phyloP scores from a whole-genome alignment of 2,888 invertebrate genomes.

The Autographa pulchrina region DNA sequence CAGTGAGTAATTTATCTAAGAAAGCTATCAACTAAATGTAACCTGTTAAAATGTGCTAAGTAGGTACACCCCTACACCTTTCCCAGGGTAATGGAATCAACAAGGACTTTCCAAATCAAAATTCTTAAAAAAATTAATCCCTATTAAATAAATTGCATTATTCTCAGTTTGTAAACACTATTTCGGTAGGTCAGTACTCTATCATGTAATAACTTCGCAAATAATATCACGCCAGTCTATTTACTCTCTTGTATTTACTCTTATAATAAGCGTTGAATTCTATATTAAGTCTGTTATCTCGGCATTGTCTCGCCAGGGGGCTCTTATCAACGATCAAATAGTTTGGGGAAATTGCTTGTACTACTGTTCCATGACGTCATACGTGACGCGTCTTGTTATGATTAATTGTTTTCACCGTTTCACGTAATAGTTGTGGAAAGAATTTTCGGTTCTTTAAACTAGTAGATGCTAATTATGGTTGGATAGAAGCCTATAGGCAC shows the following conservation, averaged over 20 bases:
- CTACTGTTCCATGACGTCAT: constrained; percentile 37
- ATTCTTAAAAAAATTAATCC: not conserved
- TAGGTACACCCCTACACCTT: too few species aligned
- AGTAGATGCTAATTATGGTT: too few species aligned
- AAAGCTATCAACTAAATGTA: too few species aligned
- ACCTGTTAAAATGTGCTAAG: too few species aligned
- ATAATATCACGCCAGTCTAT: constrained; percentile 23
- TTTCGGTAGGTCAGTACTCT: constrained; percentile 30
- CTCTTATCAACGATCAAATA: constrained; percentile 43
- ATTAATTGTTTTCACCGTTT: constrained; percentile 13
- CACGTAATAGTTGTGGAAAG: not conserved
- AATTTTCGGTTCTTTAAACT: not conserved
- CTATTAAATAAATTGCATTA: too few species aligned
- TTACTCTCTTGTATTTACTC: constrained; percentile 25
- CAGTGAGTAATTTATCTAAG: too few species aligned
- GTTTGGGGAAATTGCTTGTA: constrained; percentile 27
- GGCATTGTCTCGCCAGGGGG: constrained; percentile 57
- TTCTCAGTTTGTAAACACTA: not conserved
- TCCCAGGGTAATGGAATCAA: too few species aligned
- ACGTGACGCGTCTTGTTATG: constrained; percentile 31
- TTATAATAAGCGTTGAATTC: constrained; percentile 35
- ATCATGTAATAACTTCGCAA: constrained; percentile 13
- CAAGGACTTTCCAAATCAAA: not conserved
- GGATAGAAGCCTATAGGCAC: too few species aligned
- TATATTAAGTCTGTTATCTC: constrained; percentile 34